Evolutionary conservation across 2,113 vertebrate genomes (phyloP), one percentile per base, ranked within the genome.

Genomic region (Hippoglossus stenolepis): DNA sequence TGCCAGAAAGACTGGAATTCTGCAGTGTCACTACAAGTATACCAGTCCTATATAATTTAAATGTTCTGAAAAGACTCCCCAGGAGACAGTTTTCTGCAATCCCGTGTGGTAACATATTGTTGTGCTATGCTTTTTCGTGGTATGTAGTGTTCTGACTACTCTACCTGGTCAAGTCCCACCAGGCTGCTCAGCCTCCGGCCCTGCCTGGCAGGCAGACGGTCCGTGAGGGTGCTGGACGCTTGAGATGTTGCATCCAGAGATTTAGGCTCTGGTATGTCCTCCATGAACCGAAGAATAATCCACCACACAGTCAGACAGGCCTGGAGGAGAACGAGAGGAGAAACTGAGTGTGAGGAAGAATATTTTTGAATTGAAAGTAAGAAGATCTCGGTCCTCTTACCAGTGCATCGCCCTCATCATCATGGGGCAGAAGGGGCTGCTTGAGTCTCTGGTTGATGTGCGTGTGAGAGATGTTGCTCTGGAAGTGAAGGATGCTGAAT

Each of bases 251-350:
- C 38, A 31, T 90, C 85, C 5, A 82, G 73, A 20, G 92, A 69
- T 67, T 67, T 87, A 17, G 95, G 96, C 72, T 99, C 97, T 0
- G 95, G 95, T 12, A 97, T 79, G 84, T 99, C 98, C 1, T 94
- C 97, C 98, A 99, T 99, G 92, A 96, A 99, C 59, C 97, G 94
- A 86, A 98, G 82, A 77, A 99, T 97, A 75, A 96, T 93, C 87
- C 91, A 94, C 94, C 95, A 99, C 5, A 98, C 87, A 0, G 94
- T 94, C 43, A 96, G 86, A 70, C 96, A 96, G 0, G 96, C 95
- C 98, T 99, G 80, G 23, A 54, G 53, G 0, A n/a, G 15, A 62
- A 40, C 0, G 20, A 56, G 49, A 71, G 61, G 51, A 65, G n/a
- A 31, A 31, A 31, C 31, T 31, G 31, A 49, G 6, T 5, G 35